phyloP scores from a whole-genome alignment of 2,113 vertebrate species.

The Campylomormyrus tamandua region DNA sequence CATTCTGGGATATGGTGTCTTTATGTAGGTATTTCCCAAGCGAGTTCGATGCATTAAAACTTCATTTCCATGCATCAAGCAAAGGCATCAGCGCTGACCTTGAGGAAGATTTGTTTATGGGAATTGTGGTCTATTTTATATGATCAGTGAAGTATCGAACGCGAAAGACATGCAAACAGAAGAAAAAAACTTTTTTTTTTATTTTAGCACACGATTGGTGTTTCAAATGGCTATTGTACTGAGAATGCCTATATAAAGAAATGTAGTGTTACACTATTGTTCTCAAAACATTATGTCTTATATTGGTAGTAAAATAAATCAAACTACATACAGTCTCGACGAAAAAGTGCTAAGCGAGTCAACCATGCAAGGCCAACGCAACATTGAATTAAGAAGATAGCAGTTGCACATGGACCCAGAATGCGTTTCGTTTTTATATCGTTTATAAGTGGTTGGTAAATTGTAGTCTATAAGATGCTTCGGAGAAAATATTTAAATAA shows the following conservation, averaged over 20 bases:
- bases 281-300: neutral
- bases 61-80: conserved; percentile 8
- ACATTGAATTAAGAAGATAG: neutral
- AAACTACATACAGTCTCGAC: neutral
- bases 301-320: neutral
- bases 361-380: neutral
- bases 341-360: neutral
- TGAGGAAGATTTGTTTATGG: neutral
- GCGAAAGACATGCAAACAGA: neutral
- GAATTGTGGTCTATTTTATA: neutral
- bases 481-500: neutral
- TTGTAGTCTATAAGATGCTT: neutral
- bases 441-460: neutral
- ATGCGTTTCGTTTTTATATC: neutral
- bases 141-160: neutral
- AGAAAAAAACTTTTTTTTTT: neutral
- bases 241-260: neutral
- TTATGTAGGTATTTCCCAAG: neutral
- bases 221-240: neutral
- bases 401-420: neutral
- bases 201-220: neutral
- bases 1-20: conserved; percentile 18
- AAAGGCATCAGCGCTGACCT: neutral
- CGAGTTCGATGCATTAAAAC: neutral
- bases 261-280: neutral